A percentile compares a stretch with the other conserved stretches of the same genome.
Evolutionary conservation across 2,888 invertebrate species (phyloP).

Genomic region (Geophilus truncorum): DNA sequence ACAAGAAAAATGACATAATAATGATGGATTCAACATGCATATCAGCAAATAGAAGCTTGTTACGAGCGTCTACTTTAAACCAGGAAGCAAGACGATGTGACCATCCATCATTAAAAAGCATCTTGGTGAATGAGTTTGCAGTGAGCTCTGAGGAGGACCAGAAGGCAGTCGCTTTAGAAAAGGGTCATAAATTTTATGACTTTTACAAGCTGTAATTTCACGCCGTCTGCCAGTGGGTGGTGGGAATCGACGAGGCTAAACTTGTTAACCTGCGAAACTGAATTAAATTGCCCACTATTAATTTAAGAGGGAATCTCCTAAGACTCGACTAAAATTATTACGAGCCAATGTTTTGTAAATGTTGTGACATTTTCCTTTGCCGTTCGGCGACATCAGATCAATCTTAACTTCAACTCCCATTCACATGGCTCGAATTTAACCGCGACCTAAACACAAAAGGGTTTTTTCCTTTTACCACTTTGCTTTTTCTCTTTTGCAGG

Average conservation of each 20-base stretch:
- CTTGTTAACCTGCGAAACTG: constrained; percentile 25
- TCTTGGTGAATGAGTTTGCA: constrained; percentile 25
- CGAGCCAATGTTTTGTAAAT: background rate
- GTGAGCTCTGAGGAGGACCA: background rate
- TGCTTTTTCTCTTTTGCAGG: background rate
- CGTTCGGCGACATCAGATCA: background rate
- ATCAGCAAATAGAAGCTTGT: background rate
- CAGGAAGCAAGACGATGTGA: constrained; percentile 18
- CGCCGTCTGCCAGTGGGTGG: constrained; percentile 20
- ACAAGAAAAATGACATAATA: constrained; percentile 11
- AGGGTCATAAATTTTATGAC: constrained; percentile 34
- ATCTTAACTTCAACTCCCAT: background rate
- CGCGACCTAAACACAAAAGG: background rate
- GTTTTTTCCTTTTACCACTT: background rate
- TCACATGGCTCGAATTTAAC: background rate
- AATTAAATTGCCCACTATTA: background rate
- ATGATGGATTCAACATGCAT: constrained; percentile 13
- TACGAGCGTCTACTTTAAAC: constrained; percentile 1
- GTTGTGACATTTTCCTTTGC: background rate
- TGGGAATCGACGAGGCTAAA: background rate
- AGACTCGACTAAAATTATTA: background rate
- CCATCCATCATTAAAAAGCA: constrained; percentile 21
- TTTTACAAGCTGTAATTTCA: constrained; percentile 32
- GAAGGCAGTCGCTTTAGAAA: constrained; percentile 19
- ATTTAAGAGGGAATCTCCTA: background rate